Percentiles rank a stretch among this genome's conserved stretches.
phyloP scores from a whole-genome alignment of 2,113 vertebrate genomes.

The Pampusana beccarii region DNA sequence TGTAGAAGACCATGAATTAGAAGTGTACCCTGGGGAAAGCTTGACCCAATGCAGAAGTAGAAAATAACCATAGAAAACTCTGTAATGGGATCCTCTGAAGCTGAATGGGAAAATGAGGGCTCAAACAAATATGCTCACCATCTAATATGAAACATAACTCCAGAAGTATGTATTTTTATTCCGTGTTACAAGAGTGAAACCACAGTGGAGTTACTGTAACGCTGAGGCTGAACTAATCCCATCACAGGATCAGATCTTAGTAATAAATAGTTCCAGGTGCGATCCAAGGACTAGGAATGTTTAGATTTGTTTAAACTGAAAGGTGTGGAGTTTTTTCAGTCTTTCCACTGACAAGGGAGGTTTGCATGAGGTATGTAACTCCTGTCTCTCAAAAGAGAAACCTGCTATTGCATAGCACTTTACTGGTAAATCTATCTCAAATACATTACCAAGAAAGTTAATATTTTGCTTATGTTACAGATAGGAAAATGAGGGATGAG shows the following conservation, averaged over 20 bases:
- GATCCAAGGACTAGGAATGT: conserved; percentile 46
- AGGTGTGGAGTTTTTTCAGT: conserved; percentile 9
- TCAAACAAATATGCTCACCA: conserved; percentile 49
- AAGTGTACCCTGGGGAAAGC: conserved; percentile 54
- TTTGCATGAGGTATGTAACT: background rate
- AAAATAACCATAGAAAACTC: conserved; percentile 55
- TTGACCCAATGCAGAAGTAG: conserved; percentile 60
- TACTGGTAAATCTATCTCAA: background rate
- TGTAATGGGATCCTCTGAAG: conserved; percentile 65
- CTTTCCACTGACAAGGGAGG: background rate
- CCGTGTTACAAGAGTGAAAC: conserved; percentile 49
- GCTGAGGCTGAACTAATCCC: conserved; percentile 61
- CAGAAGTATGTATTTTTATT: conserved; percentile 64
- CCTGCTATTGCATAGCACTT: background rate
- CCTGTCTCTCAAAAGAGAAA: background rate
- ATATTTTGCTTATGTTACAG: background rate
- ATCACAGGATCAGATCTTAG: conserved; percentile 60
- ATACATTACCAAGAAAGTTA: background rate
- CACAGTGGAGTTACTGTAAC: conserved; percentile 58
- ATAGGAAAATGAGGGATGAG: background rate
- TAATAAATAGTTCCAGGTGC: conserved; percentile 67
- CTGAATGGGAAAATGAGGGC: conserved; percentile 48
- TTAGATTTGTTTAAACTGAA: conserved; percentile 36
- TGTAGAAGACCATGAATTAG: conserved; percentile 55
- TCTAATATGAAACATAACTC: conserved; percentile 67